These are phyloP conservation scores for zebrafish (Danio rerio) DNA, from an alignment of 2,113 vertebrate species.

Conservation along the genomic window GRCz12tu NC_133193.1:12541501-12542000, in stretches of 20 bases:
- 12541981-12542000: too few species aligned
- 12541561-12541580: too few species aligned
- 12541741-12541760: background rate
- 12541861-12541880: too few species aligned
- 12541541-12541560: background rate
- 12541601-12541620: background rate
- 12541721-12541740: background rate
- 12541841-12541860: too few species aligned
- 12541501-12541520: background rate
- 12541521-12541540: background rate
- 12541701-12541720: background rate
- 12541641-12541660: background rate
- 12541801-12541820: too few species aligned
- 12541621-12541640: background rate
- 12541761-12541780: background rate
- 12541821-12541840: too few species aligned
- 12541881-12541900: too few species aligned
- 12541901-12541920: too few species aligned
- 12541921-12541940: too few species aligned
- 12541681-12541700: background rate
- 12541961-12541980: too few species aligned
- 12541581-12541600: background rate
- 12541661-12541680: background rate
- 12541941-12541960: too few species aligned
- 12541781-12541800: background rate